Evolutionary conservation across 2,797 vertebrate species (phyloP).

Genomic region (Ptychadena robeensis): DNA sequence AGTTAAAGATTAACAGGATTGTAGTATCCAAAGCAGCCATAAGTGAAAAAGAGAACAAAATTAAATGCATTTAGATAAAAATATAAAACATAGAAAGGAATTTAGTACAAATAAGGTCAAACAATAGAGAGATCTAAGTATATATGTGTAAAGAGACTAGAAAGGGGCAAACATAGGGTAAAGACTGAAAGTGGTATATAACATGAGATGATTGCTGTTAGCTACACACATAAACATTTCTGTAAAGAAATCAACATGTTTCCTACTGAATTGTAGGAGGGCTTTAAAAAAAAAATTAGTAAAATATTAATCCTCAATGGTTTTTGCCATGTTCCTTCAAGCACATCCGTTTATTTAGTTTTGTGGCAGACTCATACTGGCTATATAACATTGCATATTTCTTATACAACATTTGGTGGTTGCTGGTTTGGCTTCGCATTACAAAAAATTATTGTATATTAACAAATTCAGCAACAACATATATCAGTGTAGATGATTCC

Average conservation of each 20-base stretch:
- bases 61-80: constrained; percentile 33
- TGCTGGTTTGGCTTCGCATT: background rate
- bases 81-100: constrained; percentile 53
- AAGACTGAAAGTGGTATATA: background rate
- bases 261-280: background rate
- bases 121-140: background rate
- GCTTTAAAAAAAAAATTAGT: background rate
- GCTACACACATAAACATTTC: background rate
- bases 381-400: background rate
- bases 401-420: background rate
- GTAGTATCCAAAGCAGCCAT: constrained; percentile 19
- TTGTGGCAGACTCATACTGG: background rate
- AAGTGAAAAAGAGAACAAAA: constrained; percentile 20
- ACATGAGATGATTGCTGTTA: background rate
- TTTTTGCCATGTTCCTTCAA: background rate
- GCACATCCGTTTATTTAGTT: background rate
- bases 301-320: background rate
- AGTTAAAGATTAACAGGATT: constrained; percentile 2
- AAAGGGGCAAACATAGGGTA: background rate
- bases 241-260: too few relatives aligned
- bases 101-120: background rate
- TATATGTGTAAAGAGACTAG: background rate
- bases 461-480: background rate
- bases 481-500: background rate
- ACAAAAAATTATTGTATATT: background rate